A percentile compares a stretch with the other conserved stretches of the same genome.
phyloP scores from a whole-genome alignment of 2,113 vertebrate species.

The Ctenodactylus gundi region DNA sequence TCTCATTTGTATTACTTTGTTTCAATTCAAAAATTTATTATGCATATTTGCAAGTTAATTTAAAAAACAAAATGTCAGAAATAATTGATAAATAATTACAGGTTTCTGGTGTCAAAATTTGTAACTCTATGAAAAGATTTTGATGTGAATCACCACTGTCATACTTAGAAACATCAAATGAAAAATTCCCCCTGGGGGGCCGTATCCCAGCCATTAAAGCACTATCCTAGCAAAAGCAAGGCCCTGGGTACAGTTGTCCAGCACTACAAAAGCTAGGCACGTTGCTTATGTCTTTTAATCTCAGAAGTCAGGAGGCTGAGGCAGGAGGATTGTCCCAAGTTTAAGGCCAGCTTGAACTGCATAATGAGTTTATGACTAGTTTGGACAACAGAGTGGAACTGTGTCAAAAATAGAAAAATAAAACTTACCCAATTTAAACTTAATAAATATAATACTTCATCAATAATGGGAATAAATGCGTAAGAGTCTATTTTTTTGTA shows the following conservation, averaged over 20 bases:
- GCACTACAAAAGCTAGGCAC: no score
- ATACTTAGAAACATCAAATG: not conserved
- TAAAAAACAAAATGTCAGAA: not conserved
- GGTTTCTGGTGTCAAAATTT: not conserved
- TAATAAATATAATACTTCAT: not conserved
- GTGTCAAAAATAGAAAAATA: not conserved
- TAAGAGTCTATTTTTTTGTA: not conserved
- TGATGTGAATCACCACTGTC: not conserved
- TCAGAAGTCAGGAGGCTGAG: no score
- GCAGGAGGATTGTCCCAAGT: no score
- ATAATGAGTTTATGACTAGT: no score
- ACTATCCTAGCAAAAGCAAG: no score
- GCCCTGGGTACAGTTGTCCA: no score
- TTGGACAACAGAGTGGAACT: no score
- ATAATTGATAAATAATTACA: not conserved
- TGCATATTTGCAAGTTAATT: conserved; percentile 16
- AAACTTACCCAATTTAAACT: not conserved
- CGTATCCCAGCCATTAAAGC: no score
- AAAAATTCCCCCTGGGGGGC: no score
- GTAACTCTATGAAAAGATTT: not conserved
- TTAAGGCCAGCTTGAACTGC: no score
- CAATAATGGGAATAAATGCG: not conserved
- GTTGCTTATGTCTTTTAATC: no score
- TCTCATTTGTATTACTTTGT: not conserved
- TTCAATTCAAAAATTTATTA: conserved; percentile 49